These are phyloP conservation scores for Trachymyrmex septentrionalis DNA, from an alignment of 1,140 invertebrate genomes.

Conservation along the genomic window DNA sequence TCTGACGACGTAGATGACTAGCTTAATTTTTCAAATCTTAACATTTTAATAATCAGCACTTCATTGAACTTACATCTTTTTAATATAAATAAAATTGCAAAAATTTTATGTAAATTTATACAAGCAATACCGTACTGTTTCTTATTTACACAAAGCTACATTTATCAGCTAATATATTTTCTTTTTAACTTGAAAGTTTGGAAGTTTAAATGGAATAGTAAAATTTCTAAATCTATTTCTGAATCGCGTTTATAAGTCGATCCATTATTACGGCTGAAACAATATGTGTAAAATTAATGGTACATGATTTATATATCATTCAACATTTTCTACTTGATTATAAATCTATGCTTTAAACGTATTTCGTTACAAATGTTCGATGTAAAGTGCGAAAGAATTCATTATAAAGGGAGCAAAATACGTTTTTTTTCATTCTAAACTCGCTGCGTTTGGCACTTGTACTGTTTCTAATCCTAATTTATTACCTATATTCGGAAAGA, in stretches of 20 bases:
- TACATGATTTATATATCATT: background rate
- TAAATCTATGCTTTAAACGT: background rate
- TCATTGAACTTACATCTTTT: background rate
- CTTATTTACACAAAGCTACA: background rate
- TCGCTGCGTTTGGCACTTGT: background rate
- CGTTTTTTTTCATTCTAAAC: background rate
- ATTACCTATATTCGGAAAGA: background rate
- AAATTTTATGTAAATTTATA: background rate
- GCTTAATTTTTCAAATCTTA: background rate
- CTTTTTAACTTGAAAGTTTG: too few species aligned
- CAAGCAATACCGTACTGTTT: background rate
- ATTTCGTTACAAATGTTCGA: background rate
- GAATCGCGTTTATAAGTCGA: background rate
- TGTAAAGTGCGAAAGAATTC: background rate
- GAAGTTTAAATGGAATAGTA: background rate
- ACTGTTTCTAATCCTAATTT: slow-evolving; percentile 12
- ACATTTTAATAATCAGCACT: background rate
- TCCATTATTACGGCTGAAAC: background rate
- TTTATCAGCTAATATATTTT: slow-evolving; percentile 4
- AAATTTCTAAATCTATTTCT: background rate
- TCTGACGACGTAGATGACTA: background rate
- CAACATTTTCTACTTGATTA: background rate
- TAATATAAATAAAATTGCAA: background rate
- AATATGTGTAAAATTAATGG: background rate
- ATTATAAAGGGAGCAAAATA: background rate